Percentiles rank a stretch among this genome's conserved stretches.
Evolutionary conservation across 2,113 vertebrate genomes (phyloP).

Genomic region (Trichechus manatus): DNA sequence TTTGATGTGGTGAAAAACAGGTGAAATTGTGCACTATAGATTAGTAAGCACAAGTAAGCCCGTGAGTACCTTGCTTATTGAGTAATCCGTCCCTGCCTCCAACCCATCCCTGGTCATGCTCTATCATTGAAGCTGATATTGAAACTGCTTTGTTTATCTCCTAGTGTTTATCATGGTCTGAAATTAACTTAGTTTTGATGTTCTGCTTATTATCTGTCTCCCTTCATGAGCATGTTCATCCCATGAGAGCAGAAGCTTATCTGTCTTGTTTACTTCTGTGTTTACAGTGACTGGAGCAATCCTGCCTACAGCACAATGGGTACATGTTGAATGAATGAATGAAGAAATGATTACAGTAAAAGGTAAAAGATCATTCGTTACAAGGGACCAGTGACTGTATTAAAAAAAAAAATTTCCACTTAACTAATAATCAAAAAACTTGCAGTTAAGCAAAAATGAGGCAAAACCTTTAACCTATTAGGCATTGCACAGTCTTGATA

Average conservation of each 20-base stretch:
- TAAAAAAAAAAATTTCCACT: not conserved
- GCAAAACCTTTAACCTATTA: not conserved
- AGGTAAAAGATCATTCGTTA: not conserved
- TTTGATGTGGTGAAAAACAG: too few relatives aligned
- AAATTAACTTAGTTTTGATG: not conserved
- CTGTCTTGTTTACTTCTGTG: not conserved
- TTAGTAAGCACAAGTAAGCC: too few relatives aligned
- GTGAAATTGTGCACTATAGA: too few relatives aligned
- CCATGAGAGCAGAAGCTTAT: not conserved
- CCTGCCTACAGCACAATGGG: not conserved
- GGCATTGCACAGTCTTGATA: not conserved
- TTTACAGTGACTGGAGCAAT: not conserved
- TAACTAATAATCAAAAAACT: not conserved
- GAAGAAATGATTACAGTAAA: not conserved
- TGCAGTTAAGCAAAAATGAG: conserved; percentile 23
- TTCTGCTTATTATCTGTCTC: not conserved
- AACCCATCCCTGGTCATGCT: not conserved
- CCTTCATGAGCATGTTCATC: not conserved
- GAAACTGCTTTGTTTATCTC: not conserved
- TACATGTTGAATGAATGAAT: not conserved
- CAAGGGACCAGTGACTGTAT: not conserved
- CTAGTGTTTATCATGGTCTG: not conserved
- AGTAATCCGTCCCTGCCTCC: not conserved
- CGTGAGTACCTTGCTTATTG: too few relatives aligned
- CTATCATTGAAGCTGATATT: not conserved